Conservation (phyloP, 2,888 invertebrate genomes). For the Sphaerophoria rueppellii region DNA sequence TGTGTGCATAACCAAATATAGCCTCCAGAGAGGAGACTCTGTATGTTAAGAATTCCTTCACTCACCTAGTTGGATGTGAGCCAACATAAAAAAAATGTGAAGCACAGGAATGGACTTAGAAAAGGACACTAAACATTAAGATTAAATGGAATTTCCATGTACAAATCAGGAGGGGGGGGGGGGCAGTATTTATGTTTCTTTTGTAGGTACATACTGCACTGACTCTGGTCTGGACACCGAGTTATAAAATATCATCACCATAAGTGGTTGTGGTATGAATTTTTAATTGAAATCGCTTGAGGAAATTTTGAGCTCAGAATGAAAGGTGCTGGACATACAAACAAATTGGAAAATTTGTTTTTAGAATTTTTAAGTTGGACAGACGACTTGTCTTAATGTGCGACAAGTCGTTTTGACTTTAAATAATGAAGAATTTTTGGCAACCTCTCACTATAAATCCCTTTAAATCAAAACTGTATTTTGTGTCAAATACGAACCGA, state of each 20-base stretch:
- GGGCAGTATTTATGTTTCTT: not conserved
- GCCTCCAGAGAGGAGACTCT: constrained; percentile 9
- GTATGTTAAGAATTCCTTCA: constrained; percentile 16
- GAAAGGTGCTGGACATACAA: too few relatives aligned
- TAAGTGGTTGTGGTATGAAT: constrained; percentile 53
- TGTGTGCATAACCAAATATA: constrained; percentile 33
- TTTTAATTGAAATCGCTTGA: constrained; percentile 43
- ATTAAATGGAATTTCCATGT: constrained; percentile 56
- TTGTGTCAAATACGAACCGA: too few relatives aligned
- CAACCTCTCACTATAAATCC: not conserved
- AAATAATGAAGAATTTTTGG: too few relatives aligned
- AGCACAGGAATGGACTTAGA: constrained; percentile 6
- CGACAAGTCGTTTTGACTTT: too few relatives aligned
- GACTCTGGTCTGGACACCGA: constrained; percentile 1
- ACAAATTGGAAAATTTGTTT: not conserved
- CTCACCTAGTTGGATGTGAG: constrained; percentile 66
- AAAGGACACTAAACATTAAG: constrained; percentile 52
- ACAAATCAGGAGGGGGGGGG: too few relatives aligned
- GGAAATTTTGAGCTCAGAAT: not conserved
- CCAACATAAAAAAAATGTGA: constrained; percentile 42
- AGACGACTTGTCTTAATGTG: too few relatives aligned
- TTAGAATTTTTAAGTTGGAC: not conserved
- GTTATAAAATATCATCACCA: constrained; percentile 49
- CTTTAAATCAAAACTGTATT: not conserved
- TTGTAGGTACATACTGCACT: too few relatives aligned